Conservation (phyloP, 2,113 vertebrate genomes). For the Natator depressus region DNA sequence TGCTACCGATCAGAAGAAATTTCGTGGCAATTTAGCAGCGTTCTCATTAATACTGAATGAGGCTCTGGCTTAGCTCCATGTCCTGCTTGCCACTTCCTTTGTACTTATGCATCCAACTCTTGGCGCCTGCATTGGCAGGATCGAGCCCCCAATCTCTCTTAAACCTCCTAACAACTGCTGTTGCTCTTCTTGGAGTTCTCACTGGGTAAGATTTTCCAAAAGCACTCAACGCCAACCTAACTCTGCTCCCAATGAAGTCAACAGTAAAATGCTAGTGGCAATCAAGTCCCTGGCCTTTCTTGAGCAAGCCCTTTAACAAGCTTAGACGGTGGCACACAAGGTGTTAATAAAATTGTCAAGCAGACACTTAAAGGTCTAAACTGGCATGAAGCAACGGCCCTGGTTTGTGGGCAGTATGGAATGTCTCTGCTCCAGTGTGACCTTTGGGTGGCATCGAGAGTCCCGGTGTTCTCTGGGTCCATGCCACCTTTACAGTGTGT, state of each 20-base stretch:
- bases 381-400: background rate
- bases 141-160: background rate
- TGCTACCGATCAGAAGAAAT: accelerated
- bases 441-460: background rate
- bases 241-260: background rate
- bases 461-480: background rate
- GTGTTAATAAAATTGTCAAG: accelerated
- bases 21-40: background rate
- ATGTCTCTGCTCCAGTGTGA: background rate
- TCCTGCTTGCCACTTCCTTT: background rate
- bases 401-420: accelerated
- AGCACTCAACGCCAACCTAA: background rate
- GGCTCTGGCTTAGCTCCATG: background rate
- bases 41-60: background rate
- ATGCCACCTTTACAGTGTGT: background rate
- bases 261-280: accelerated
- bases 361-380: background rate
- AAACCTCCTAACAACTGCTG: background rate
- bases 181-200: background rate
- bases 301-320: background rate
- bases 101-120: background rate
- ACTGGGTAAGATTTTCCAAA: background rate
- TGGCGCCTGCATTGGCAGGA: background rate
- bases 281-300: background rate
- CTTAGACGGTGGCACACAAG: accelerated